phyloP scores from a whole-genome alignment of 2,113 vertebrate species.

The Alethe castanea region DNA sequence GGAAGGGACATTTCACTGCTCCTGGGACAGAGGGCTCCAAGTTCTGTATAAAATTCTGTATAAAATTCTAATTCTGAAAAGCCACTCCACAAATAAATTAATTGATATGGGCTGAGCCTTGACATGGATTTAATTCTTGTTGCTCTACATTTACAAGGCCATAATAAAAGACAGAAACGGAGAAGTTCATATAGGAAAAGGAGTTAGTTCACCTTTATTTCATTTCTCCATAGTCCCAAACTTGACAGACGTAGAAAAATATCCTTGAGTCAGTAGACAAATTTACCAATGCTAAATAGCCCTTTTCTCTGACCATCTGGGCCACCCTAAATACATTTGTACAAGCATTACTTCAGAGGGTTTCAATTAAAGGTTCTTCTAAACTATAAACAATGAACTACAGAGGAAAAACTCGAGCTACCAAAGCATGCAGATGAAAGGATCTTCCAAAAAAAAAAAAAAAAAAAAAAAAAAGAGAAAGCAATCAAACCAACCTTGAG shows the following conservation, averaged over 20 bases:
- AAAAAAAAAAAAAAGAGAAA: background rate
- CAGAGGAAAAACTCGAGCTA: conserved; percentile 25
- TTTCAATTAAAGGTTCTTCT: conserved; percentile 21
- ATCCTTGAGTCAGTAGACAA: conserved; percentile 60
- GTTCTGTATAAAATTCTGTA: no score
- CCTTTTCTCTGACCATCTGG: conserved; percentile 40
- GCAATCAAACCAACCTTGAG: background rate
- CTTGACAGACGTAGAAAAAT: conserved; percentile 67
- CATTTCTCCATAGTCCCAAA: conserved; percentile 61
- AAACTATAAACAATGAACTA: conserved; percentile 37
- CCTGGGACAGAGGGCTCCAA: background rate
- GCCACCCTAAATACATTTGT: conserved; percentile 44
- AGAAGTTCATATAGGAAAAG: conserved; percentile 53
- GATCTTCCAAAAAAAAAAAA: background rate
- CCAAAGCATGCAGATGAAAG: conserved; percentile 27
- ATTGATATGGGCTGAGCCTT: rapidly evolving
- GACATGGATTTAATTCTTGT: rapidly evolving
- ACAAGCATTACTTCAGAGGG: conserved; percentile 18
- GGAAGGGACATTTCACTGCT: background rate
- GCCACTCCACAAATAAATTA: background rate
- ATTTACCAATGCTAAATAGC: conserved; percentile 44
- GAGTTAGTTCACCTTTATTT: conserved; percentile 66
- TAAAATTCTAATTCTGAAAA: background rate
- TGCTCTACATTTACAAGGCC: background rate
- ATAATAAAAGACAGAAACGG: conserved; percentile 13